These are phyloP conservation scores for Carassius gibelio DNA, from an alignment of 2,113 vertebrate genomes.

Conservation along the genomic window DNA sequence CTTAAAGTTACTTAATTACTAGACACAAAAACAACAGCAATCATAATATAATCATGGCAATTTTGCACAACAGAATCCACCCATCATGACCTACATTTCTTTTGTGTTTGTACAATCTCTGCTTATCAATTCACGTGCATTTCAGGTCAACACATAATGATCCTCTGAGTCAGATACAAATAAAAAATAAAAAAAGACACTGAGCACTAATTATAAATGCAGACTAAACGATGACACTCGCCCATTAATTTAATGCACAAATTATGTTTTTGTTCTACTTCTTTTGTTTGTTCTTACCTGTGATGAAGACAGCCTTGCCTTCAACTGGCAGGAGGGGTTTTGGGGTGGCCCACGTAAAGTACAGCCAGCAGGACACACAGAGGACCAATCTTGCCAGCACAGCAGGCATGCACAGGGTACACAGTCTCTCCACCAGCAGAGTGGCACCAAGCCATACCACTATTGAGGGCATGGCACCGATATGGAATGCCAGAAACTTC, in stretches of 20 bases:
- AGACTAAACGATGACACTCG: not conserved
- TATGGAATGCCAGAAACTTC: slow-evolving; percentile 69
- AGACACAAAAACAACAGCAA: not conserved
- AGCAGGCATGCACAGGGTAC: slow-evolving; percentile 66
- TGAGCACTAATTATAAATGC: not conserved
- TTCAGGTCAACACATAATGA: slow-evolving; percentile 8
- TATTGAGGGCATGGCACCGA: slow-evolving; percentile 64
- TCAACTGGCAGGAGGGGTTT: slow-evolving; percentile 53
- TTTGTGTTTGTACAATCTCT: not conserved
- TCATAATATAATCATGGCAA: not conserved
- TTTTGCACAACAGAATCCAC: not conserved
- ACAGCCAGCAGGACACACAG: slow-evolving; percentile 62
- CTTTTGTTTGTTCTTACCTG: slow-evolving; percentile 67
- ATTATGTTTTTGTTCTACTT: not conserved
- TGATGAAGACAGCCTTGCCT: slow-evolving; percentile 74
- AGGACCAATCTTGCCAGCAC: slow-evolving; percentile 60
- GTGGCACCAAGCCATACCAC: slow-evolving; percentile 74
- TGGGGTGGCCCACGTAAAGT: slow-evolving; percentile 41
- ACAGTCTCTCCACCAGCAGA: slow-evolving; percentile 71
- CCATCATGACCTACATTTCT: slow-evolving; percentile 20
- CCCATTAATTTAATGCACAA: not conserved
- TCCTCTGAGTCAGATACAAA: not conserved
- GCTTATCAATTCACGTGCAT: slow-evolving; percentile 5
- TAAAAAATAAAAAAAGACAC: not conserved
- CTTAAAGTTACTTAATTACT: not conserved